Conservation (phyloP, 1,140 invertebrate species). For the Trinorchestia longiramus region DNA sequence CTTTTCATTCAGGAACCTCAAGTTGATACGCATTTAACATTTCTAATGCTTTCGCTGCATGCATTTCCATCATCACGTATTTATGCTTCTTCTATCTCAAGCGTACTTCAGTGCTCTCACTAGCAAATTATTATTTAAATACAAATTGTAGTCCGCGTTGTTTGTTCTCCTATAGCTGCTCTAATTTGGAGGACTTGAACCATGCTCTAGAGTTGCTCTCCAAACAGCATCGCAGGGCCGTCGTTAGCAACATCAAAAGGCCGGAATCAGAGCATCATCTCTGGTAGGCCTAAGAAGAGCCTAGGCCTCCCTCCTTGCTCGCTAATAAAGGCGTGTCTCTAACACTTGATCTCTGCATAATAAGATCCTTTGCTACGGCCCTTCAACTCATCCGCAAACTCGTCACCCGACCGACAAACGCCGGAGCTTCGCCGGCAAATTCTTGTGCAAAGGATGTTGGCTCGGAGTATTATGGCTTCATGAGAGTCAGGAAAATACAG, state of each 20-base stretch:
- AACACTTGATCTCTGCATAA: conserved; percentile 47
- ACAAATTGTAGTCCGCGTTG: not conserved
- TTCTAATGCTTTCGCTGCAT: no score
- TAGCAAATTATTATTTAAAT: no score
- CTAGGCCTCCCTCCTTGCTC: not conserved
- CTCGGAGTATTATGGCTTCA: not conserved
- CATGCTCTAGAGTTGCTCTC: not conserved
- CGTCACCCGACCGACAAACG: not conserved
- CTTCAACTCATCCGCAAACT: conserved; percentile 36
- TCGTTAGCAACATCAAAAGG: conserved; percentile 40
- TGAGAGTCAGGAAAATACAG: not conserved
- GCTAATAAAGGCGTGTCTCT: conserved; percentile 46
- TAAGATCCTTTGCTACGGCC: conserved; percentile 11
- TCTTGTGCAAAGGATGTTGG: not conserved
- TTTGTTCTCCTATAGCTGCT: not conserved
- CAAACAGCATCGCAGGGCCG: not conserved
- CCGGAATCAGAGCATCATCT: conserved; percentile 8
- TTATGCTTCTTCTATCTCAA: no score
- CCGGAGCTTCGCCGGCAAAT: not conserved
- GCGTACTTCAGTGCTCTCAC: no score
- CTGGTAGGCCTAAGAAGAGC: not conserved
- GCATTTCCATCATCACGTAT: no score
- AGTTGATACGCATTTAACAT: no score
- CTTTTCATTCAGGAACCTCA: no score
- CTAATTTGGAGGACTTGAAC: conserved; percentile 7